These are phyloP conservation scores for Dendrocopos noguchii DNA, from an alignment of 2,113 vertebrate species.

Conservation along the genomic window DNA sequence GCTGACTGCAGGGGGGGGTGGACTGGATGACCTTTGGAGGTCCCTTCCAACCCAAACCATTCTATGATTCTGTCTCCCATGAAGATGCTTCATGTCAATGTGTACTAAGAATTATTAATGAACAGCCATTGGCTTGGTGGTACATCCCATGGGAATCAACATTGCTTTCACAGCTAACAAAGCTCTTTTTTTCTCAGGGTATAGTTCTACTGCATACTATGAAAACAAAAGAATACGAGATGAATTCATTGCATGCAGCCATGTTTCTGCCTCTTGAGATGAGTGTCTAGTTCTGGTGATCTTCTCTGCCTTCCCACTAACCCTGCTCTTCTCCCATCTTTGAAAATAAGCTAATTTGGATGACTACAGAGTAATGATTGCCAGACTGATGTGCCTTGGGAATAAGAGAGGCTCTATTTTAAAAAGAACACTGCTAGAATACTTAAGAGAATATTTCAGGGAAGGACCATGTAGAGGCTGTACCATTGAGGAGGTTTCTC, in stretches of 20 bases:
- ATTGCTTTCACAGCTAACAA: not conserved
- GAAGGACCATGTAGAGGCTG: not conserved
- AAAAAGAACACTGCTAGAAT: not conserved
- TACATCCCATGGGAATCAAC: not conserved
- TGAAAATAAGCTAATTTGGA: not conserved
- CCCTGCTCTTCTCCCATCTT: not conserved
- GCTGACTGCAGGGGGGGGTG: too few species aligned
- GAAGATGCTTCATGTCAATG: rapidly evolving
- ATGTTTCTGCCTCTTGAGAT: not conserved
- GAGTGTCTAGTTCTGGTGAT: not conserved
- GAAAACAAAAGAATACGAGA: not conserved
- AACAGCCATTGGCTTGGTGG: not conserved
- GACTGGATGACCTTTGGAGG: too few species aligned
- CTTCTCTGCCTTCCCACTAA: not conserved
- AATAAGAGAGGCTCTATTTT: not conserved
- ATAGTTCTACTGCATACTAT: not conserved
- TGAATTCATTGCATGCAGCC: not conserved
- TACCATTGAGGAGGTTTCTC: not conserved
- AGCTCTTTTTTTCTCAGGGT: not conserved
- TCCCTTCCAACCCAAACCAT: too few species aligned
- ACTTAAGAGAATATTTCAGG: not conserved
- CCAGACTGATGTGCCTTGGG: not conserved
- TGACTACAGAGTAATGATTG: not conserved
- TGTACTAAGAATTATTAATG: not conserved
- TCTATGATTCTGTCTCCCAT: not conserved